Evolutionary conservation across 2,888 invertebrate species (phyloP).

Genomic region (Hoplodrina ambigua): DNA sequence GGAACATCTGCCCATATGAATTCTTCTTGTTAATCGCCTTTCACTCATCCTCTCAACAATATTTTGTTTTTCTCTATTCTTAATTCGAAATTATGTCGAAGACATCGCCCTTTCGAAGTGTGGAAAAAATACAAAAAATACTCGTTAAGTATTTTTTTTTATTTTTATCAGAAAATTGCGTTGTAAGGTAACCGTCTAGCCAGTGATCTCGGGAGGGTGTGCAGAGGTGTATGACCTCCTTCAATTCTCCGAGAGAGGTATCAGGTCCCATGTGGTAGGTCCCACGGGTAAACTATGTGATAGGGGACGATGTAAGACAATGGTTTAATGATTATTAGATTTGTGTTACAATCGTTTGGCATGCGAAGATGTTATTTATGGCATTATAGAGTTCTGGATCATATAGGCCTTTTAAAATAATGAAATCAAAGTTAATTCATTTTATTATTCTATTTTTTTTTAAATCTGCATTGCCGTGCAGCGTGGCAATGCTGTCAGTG

Average conservation of each 20-base stretch:
- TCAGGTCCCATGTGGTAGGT: slow-evolving; percentile 41
- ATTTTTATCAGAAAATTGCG: too few relatives aligned
- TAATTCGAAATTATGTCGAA: neutral
- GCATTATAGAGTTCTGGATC: neutral
- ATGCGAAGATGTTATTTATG: neutral
- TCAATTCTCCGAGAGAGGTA: slow-evolving; percentile 34
- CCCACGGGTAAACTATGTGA: slow-evolving; percentile 41
- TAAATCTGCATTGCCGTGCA: too few relatives aligned
- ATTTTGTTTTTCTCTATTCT: too few relatives aligned
- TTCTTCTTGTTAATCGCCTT: too few relatives aligned
- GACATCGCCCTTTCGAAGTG: too few relatives aligned
- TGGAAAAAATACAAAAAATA: neutral
- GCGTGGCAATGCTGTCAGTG: too few relatives aligned
- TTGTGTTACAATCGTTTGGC: slow-evolving; percentile 29
- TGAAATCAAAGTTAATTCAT: too few relatives aligned
- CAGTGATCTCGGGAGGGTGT: slow-evolving; percentile 29
- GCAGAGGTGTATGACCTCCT: slow-evolving; percentile 44
- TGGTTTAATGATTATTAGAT: slow-evolving; percentile 49
- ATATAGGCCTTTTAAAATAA: too few relatives aligned
- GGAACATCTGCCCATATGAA: too few relatives aligned
- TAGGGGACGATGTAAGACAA: slow-evolving; percentile 42
- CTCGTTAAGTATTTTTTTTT: too few relatives aligned
- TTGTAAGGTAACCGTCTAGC: slow-evolving; percentile 4
- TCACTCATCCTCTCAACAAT: too few relatives aligned
- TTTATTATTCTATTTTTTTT: too few relatives aligned